Evolutionary conservation across 2,113 vertebrate genomes (phyloP), one percentile per base, ranked within the genome.

Genomic region (Strix uralensis): DNA sequence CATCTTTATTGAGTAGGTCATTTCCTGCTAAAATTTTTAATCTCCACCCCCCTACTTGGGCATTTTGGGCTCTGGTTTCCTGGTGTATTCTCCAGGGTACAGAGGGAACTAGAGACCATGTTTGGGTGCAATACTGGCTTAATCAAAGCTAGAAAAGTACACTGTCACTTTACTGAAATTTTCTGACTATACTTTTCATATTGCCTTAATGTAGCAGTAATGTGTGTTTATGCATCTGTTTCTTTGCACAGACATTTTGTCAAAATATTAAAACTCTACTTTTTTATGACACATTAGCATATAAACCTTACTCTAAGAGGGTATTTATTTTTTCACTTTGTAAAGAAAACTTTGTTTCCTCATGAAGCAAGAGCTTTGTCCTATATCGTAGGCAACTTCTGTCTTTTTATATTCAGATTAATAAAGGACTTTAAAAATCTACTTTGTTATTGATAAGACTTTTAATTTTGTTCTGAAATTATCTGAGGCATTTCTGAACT

Each of bases 201-300:
- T 99, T 99, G 98, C 99, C 99, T 99, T 99, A 99, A 99, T 99
- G 99, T 99, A 99, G 99, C 99, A 98, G 98, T 98, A 96, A 98
- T 98, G 98, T 99, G 98, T 99, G 98, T 98, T 98, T 98, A 99
- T 98, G 98, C 98, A 98, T 99, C 98, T 98, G 98, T 98, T 99
- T 98, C 98, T 98, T 99, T 99, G 98, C 98, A 99, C 99, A 99
- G 98, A 99, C 98, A 98, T 98, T 98, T 98, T 98, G 98, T 98
- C 98, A 97, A 97, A 78, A 98, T 97, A 98, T 98, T 98, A 98
- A 98, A 98, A 98, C 88, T 98, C 98, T 98, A 99, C 98, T 99
- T 98, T 98, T 98, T 98, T 98, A 98, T 98, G 98, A 98, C 98
- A 98, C 96, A 96, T 98, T 98, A 98, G 98, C 98, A 98, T 98